A percentile compares a stretch with the other conserved stretches of the same genome.
Conservation (phyloP, 2,113 vertebrate species). For the Leptodactylus fuscus region DNA sequence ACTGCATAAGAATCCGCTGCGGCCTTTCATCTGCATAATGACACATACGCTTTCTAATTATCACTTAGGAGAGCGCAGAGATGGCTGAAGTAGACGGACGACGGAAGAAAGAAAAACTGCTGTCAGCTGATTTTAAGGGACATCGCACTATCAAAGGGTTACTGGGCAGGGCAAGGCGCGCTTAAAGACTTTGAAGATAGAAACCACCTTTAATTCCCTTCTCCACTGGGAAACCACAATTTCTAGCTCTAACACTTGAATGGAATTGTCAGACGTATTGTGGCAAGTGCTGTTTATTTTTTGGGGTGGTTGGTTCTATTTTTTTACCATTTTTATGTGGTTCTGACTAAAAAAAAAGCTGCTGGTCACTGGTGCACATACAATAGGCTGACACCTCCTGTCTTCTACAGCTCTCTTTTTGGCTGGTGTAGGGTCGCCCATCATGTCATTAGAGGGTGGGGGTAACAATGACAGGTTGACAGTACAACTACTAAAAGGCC, state of each 20-base stretch:
- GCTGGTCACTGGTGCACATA: neutral
- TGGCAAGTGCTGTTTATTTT: too few relatives aligned
- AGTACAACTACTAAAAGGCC: too few relatives aligned
- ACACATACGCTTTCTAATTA: conserved; percentile 28
- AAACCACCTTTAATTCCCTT: neutral
- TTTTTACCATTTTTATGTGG: too few relatives aligned
- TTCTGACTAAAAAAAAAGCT: neutral
- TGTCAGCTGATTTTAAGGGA: neutral
- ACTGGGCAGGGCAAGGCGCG: neutral
- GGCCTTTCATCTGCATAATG: conserved; percentile 8
- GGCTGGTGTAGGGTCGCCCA: neutral
- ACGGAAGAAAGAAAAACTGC: neutral
- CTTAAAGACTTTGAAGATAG: neutral
- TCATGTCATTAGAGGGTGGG: neutral
- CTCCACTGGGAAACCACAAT: neutral
- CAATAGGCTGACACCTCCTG: neutral
- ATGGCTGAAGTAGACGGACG: conserved; percentile 4
- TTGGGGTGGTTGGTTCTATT: too few relatives aligned
- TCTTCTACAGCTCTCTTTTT: neutral
- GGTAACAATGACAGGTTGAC: neutral
- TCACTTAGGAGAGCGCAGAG: neutral
- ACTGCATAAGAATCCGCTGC: neutral
- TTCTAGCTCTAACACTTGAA: too few relatives aligned
- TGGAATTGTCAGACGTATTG: too few relatives aligned
- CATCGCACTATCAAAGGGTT: neutral